phyloP scores from a whole-genome alignment of 2,888 invertebrate species.

The Cancer borealis region DNA sequence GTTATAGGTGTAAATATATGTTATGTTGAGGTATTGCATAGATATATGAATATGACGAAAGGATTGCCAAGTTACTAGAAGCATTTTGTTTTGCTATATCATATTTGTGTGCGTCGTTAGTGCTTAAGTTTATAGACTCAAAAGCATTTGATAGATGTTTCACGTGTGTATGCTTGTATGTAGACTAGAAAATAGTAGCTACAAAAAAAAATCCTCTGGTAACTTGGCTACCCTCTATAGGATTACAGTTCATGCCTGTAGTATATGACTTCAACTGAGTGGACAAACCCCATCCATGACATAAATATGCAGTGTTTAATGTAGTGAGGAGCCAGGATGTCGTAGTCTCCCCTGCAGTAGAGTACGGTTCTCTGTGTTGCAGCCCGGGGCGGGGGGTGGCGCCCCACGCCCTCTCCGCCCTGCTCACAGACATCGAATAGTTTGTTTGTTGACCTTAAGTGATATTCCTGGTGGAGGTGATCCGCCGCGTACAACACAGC shows the following conservation, averaged over 20 bases:
- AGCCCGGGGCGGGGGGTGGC: constrained; percentile 38
- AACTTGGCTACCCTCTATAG: constrained; percentile 21
- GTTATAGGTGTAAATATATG: constrained; percentile 41
- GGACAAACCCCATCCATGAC: constrained; percentile 49
- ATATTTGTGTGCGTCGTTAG: not conserved
- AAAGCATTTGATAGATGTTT: not conserved
- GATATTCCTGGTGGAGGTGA: constrained; percentile 22
- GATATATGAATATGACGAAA: not conserved
- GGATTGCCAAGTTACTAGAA: not conserved
- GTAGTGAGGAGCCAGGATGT: constrained; percentile 37
- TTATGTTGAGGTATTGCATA: constrained; percentile 30
- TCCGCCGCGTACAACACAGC: constrained; percentile 6
- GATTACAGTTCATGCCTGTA: constrained; percentile 16
- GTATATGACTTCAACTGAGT: constrained; percentile 27
- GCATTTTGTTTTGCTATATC: not conserved
- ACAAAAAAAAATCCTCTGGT: not conserved
- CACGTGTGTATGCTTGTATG: constrained; percentile 24
- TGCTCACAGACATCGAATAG: constrained; percentile 45
- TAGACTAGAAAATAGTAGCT: not conserved
- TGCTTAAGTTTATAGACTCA: not conserved
- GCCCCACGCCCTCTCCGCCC: not conserved
- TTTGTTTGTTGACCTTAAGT: constrained; percentile 36
- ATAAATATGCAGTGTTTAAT: constrained; percentile 28
- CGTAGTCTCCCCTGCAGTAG: constrained; percentile 20
- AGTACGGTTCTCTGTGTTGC: constrained; percentile 50